Evolutionary conservation across 2,888 invertebrate genomes (phyloP).

Genomic region (Temnothorax ravouxi): DNA sequence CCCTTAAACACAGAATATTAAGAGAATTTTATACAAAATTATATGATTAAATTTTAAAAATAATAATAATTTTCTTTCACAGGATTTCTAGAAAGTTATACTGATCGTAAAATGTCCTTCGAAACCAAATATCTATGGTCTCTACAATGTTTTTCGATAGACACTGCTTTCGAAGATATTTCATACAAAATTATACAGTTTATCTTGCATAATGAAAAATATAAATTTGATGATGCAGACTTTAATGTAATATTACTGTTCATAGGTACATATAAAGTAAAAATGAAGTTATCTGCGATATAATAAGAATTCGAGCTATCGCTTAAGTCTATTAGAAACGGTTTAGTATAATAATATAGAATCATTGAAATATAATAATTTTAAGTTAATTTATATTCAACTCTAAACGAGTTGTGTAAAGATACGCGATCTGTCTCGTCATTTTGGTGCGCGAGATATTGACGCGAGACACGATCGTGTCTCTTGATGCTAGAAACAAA

Average conservation of each 20-base stretch:
- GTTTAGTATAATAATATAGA: slow-evolving; percentile 20
- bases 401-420: not conserved
- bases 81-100: not conserved
- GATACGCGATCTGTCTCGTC: not conserved
- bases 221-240: not conserved
- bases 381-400: slow-evolving; percentile 27
- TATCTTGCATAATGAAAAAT: not conserved
- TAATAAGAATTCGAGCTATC: not conserved
- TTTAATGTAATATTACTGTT: slow-evolving; percentile 9
- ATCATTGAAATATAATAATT: not conserved
- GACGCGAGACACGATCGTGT: not conserved
- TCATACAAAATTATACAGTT: not conserved
- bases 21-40: not conserved
- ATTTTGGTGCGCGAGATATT: not conserved
- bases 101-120: not conserved
- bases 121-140: not conserved
- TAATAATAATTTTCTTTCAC: not conserved
- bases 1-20: not conserved
- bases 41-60: not conserved
- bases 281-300: slow-evolving; percentile 4
- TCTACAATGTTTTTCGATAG: not conserved
- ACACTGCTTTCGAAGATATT: not conserved
- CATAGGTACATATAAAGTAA: not conserved
- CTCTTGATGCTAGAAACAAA: not conserved
- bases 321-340: not conserved